phyloP scores from a whole-genome alignment of 1,140 invertebrate genomes.

The Mya arenaria region DNA sequence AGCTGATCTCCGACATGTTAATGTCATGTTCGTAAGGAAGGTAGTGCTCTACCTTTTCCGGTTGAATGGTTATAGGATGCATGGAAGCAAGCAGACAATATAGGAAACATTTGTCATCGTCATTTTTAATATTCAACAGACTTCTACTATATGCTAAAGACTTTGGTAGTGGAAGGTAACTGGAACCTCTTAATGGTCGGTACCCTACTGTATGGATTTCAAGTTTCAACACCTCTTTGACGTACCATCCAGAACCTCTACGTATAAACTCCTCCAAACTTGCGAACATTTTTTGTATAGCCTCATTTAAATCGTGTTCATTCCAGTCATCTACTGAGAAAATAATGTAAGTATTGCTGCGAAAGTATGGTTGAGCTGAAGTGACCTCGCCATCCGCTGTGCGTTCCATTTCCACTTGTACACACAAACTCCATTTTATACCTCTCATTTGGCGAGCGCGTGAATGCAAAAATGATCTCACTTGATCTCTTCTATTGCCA shows the following conservation, averaged over 20 bases:
- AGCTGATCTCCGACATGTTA: conserved; percentile 15
- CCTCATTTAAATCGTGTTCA: conserved; percentile 35
- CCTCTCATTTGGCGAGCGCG: conserved; percentile 4
- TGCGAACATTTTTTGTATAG: conserved; percentile 29
- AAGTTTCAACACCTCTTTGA: conserved; percentile 18
- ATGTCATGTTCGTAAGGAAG: conserved; percentile 1
- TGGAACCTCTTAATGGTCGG: conserved; percentile 16
- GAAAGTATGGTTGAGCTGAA: conserved; percentile 19
- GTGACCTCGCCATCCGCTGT: not conserved
- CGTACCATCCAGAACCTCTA: conserved; percentile 23
- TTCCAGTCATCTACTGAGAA: conserved; percentile 16
- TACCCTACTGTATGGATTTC: conserved; percentile 29
- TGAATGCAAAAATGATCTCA: conserved; percentile 1
- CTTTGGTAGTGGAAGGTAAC: conserved; percentile 20
- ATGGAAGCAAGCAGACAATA: conserved; percentile 10
- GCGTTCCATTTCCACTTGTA: conserved; percentile 27
- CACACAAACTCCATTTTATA: conserved; percentile 39
- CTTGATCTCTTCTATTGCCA: conserved; percentile 21
- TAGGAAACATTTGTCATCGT: conserved; percentile 21
- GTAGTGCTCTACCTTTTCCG: conserved; percentile 2
- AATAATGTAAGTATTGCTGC: conserved; percentile 9
- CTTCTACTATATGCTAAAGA: not conserved
- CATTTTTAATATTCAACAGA: conserved; percentile 25
- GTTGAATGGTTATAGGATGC: not conserved
- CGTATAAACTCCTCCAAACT: conserved; percentile 30